A percentile compares a stretch with the other conserved stretches of the same genome.
These are phyloP conservation scores for Rhynchopsitta pachyrhyncha DNA, from an alignment of 2,113 vertebrate species.

Conservation along the genomic window DNA sequence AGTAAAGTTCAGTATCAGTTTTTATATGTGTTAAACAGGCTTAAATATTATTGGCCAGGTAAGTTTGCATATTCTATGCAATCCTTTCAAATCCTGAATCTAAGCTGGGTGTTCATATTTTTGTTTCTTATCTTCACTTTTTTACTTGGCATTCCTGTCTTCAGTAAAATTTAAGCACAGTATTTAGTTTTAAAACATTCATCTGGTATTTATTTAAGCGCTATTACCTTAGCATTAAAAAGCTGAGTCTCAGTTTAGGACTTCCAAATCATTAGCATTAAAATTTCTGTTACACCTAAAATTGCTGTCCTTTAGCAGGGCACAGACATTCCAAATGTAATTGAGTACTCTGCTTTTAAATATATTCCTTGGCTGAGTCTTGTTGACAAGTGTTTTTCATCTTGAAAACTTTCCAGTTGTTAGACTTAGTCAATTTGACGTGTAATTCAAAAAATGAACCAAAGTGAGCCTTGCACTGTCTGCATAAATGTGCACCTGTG, in stretches of 20 bases:
- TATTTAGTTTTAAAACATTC: neutral
- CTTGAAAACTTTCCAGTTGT: neutral
- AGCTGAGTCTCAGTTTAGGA: neutral
- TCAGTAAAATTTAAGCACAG: neutral
- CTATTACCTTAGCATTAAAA: neutral
- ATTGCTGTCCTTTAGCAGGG: neutral
- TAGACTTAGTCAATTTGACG: neutral
- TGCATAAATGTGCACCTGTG: neutral
- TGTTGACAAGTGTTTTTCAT: slow-evolving; percentile 29
- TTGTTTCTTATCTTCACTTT: neutral
- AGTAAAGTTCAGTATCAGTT: neutral
- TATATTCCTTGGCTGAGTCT: slow-evolving; percentile 2
- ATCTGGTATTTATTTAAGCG: neutral
- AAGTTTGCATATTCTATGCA: neutral
- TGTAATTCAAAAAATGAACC: slow-evolving; percentile 35
- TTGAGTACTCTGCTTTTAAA: slow-evolving; percentile 25
- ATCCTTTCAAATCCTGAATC: neutral
- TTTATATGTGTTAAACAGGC: neutral
- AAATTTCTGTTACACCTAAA: neutral
- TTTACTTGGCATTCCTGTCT: neutral
- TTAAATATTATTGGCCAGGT: neutral
- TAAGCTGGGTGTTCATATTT: neutral
- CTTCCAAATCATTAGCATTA: neutral
- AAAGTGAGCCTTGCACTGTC: neutral
- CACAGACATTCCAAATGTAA: slow-evolving; percentile 15